Conservation (phyloP, 2,888 invertebrate genomes). For the Agriopis aurantiaria region DNA sequence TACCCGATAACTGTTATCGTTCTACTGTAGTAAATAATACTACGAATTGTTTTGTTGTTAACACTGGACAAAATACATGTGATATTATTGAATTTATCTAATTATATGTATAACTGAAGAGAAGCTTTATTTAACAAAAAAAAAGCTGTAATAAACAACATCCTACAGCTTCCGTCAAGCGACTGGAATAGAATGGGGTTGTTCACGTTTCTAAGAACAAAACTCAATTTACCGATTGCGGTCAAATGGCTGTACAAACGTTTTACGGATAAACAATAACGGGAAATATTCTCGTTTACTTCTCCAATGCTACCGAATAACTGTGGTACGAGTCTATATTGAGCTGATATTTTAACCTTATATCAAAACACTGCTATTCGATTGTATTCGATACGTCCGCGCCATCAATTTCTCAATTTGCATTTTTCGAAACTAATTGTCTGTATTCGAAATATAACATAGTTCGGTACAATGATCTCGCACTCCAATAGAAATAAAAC, state of each 20-base stretch:
- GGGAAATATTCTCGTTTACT: constrained; percentile 34
- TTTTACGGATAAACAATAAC: constrained; percentile 45
- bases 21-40: neutral
- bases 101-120: neutral
- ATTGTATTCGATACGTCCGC: constrained; percentile 13
- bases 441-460: constrained; percentile 34
- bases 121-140: neutral
- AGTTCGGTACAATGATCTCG: constrained; percentile 11
- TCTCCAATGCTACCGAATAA: constrained; percentile 37
- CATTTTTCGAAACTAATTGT: constrained; percentile 29
- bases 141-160: neutral
- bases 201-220: constrained; percentile 45
- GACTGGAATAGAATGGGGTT: constrained; percentile 15
- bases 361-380: constrained; percentile 10
- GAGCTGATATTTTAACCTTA: constrained; percentile 27
- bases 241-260: constrained; percentile 45
- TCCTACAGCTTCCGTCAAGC: neutral
- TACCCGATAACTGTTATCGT: neutral
- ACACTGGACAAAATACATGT: too few species aligned
- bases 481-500: neutral
- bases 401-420: constrained; percentile 39
- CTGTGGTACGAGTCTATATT: neutral
- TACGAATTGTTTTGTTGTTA: neutral
- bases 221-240: constrained; percentile 50
- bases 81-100: too few species aligned